Conservation (phyloP, 1,140 invertebrate genomes). For the Gonatopus flavifemur region DNA sequence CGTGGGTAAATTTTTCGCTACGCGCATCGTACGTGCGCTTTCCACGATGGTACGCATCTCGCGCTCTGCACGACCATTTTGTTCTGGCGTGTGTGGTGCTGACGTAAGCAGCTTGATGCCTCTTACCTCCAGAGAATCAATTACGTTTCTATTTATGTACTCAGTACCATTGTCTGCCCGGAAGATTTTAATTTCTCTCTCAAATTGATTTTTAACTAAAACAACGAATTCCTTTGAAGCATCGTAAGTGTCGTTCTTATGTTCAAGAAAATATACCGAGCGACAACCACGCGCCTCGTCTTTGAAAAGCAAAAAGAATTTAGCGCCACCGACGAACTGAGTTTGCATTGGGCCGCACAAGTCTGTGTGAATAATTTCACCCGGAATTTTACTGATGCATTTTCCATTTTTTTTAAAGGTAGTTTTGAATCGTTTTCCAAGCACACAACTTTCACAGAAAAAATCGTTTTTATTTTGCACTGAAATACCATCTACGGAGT, state of each 20-base stretch:
- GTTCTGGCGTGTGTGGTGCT: slow-evolving; percentile 42
- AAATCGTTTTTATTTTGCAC: neutral
- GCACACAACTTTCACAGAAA: neutral
- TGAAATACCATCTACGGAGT: neutral
- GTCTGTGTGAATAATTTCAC: neutral
- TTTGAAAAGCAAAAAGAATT: slow-evolving; percentile 53
- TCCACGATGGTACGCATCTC: slow-evolving; percentile 49
- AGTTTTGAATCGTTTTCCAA: neutral
- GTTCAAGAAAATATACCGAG: slow-evolving; percentile 49
- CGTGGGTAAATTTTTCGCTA: slow-evolving; percentile 35
- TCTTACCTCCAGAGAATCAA: neutral
- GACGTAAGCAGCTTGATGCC: slow-evolving; percentile 19
- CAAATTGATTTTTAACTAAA: slow-evolving; percentile 16
- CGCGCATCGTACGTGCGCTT: slow-evolving; percentile 44
- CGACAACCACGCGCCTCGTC: slow-evolving; percentile 48
- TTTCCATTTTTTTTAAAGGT: neutral
- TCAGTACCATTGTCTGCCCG: too few species aligned
- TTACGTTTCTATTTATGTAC: slow-evolving; percentile 8
- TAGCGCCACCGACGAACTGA: slow-evolving; percentile 30
- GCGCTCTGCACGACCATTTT: slow-evolving; percentile 47
- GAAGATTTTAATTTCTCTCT: slow-evolving; percentile 17
- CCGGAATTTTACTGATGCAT: neutral
- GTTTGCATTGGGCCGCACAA: neutral
- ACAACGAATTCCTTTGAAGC: slow-evolving; percentile 37
- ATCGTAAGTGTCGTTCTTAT: slow-evolving; percentile 44